phyloP scores from a whole-genome alignment of 2,888 invertebrate genomes.

The Peribatodes rhomboidaria region DNA sequence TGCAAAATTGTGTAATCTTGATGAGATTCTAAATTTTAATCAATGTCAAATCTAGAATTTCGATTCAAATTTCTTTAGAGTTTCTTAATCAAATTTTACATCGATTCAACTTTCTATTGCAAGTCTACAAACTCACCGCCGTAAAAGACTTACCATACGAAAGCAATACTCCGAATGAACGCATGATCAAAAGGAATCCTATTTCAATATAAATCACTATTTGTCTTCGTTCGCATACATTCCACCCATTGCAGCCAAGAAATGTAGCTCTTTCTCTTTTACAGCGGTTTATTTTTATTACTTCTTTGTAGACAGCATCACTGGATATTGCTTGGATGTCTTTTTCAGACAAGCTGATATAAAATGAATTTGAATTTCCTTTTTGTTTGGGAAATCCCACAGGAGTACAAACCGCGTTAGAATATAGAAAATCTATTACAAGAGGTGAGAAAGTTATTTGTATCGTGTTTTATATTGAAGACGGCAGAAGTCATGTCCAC shows the following conservation, averaged over 20 bases:
- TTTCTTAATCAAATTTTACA: not conserved
- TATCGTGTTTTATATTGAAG: too few relatives aligned
- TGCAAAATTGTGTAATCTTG: too few relatives aligned
- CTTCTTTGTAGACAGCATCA: constrained; percentile 28
- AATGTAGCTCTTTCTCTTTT: constrained; percentile 7
- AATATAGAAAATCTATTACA: constrained; percentile 28
- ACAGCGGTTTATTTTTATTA: constrained; percentile 46
- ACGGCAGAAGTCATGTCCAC: too few relatives aligned
- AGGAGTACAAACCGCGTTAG: constrained; percentile 20
- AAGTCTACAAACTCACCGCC: not conserved
- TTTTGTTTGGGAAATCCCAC: constrained; percentile 28
- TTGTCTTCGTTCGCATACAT: constrained; percentile 59
- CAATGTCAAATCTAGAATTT: too few relatives aligned
- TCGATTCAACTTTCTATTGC: not conserved
- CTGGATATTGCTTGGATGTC: constrained; percentile 33
- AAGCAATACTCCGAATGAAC: constrained; percentile 64
- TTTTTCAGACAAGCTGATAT: constrained; percentile 32
- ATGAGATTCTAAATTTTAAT: too few relatives aligned
- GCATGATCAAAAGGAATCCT: constrained; percentile 60
- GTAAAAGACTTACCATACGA: constrained; percentile 57
- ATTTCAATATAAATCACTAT: constrained; percentile 67
- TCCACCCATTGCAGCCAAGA: constrained; percentile 54
- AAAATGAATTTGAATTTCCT: constrained; percentile 37
- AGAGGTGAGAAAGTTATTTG: constrained; percentile 7
- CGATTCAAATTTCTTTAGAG: too few relatives aligned